Evolutionary conservation across 2,888 invertebrate genomes (phyloP), one percentile per base, ranked within the genome.

Genomic region (Chaitophorus viminalis): DNA sequence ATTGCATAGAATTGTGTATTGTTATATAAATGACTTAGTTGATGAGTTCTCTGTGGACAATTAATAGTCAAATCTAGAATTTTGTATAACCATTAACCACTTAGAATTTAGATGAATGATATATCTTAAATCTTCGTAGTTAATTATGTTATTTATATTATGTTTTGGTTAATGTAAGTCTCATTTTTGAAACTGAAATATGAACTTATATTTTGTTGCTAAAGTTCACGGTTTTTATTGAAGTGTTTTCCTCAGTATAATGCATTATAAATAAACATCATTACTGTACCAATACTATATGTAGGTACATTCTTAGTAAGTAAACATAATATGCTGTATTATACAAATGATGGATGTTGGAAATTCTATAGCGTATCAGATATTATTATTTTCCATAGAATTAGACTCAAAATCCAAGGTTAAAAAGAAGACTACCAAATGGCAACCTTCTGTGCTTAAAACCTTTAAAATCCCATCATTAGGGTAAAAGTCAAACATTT

Each of bases 341-440:
- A n/a, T 36, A 39, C 39, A 79, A 81, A 68, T 68, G 79, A 81
- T 81, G 29, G 79, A 81, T 81, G 79, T 81, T 68, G 1, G 79
- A 33, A 18, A 60, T 82, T 74, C 1, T n/a, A 74, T 60, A 82
- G 9, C 60, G 31, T 79, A n/a, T 68, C 29, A 6, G 68, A 68
- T 68, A 68, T 29, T n/a, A 79, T 36, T 82, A 74, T 82, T 82
- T 82, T 82, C 36, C 29, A 18, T 74, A 29, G 74, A 82, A 74
- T 74, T 74, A 82, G 74, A 74, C 54, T 14, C 72, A 54, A 52
- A n/a, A 76, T 76, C 76, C 46, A 84, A 84, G 60, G 46, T 85
- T 70, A 85, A 78, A 75, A 60, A 52, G 11, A 85, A 85, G 78
- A 52, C 85, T 33, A 11, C 52, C 33, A 85, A 84, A 83, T 75